Evolutionary conservation across 2,888 invertebrate species (phyloP).

Genomic region (Drosophila parthenogenetica): DNA sequence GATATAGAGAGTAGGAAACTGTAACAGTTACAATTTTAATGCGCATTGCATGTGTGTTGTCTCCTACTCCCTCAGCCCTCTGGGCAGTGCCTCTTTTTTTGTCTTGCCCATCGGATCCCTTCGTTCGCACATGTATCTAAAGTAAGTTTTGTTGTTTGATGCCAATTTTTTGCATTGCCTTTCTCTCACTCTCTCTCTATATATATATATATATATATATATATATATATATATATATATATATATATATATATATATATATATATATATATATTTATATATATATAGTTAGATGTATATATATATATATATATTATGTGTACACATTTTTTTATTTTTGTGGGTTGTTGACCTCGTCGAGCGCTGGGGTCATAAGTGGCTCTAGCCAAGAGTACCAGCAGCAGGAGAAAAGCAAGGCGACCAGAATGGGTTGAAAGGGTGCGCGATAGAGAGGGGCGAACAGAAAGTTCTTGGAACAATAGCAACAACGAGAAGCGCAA

Average conservation of each 20-base stretch:
- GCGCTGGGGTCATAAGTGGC: conserved; percentile 74
- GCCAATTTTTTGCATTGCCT: conserved; percentile 76
- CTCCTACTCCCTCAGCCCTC: conserved; percentile 23
- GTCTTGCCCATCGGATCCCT: background rate
- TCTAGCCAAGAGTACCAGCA: conserved; percentile 50
- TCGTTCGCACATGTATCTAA: conserved; percentile 48
- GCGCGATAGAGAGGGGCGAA: too few species aligned
- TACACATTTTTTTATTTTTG: conserved; percentile 63
- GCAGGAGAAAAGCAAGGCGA: conserved; percentile 1
- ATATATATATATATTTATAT: background rate
- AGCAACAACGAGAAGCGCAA: conserved; percentile 49
- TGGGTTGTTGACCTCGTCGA: conserved; percentile 75
- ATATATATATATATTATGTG: too few species aligned
- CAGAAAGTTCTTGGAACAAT: conserved; percentile 17
- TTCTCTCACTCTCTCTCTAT: conserved; percentile 17
- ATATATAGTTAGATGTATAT: background rate
- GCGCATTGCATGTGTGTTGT: conserved; percentile 72
- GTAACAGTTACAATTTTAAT: conserved; percentile 79
- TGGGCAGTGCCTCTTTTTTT: conserved; percentile 10
- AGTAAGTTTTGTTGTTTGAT: conserved; percentile 80
- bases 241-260: conserved; percentile 1
- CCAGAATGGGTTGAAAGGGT: conserved; percentile 1
- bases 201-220: conserved; percentile 2
- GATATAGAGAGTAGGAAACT: conserved; percentile 35
- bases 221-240: background rate